Conservation (phyloP, 2,888 invertebrate species). For the Cyclophora punctaria region DNA sequence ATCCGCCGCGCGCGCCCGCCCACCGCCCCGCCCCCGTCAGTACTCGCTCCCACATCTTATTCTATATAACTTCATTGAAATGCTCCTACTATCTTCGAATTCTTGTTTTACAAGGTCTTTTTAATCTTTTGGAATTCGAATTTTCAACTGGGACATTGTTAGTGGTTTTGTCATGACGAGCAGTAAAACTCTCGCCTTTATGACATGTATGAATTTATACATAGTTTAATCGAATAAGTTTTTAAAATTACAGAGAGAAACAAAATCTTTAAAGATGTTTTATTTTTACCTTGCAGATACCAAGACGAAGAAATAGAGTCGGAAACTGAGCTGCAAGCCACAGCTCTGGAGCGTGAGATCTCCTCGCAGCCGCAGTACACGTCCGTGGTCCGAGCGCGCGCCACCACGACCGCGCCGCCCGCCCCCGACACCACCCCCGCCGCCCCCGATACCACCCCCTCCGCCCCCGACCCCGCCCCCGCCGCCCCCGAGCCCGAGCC, state of each 20-base stretch:
- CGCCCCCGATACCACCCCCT: constrained; percentile 36
- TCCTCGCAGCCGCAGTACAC: constrained; percentile 62
- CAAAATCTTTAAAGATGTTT: not conserved
- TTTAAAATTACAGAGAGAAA: no score
- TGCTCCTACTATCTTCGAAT: no score
- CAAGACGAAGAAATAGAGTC: constrained; percentile 30
- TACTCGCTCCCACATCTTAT: no score
- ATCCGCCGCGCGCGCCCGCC: constrained; percentile 78
- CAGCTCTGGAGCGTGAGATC: constrained; percentile 58
- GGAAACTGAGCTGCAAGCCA: constrained; percentile 48
- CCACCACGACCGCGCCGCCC: constrained; percentile 42
- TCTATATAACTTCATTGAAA: no score
- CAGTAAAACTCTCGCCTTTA: no score
- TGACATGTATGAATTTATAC: no score
- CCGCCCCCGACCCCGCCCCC: constrained; percentile 37
- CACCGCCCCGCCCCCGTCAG: constrained; percentile 29
- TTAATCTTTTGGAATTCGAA: no score
- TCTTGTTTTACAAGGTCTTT: no score
- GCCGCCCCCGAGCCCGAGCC: constrained; percentile 42
- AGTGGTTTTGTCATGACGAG: no score
- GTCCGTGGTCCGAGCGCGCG: constrained; percentile 51
- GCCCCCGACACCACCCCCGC: constrained; percentile 42
- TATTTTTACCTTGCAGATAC: constrained; percentile 36
- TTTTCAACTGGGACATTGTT: no score
- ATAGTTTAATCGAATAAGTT: no score